Evolutionary conservation across 2,888 invertebrate species (phyloP), one percentile per base, ranked within the genome.

Genomic region (Stratiomys singularior): DNA sequence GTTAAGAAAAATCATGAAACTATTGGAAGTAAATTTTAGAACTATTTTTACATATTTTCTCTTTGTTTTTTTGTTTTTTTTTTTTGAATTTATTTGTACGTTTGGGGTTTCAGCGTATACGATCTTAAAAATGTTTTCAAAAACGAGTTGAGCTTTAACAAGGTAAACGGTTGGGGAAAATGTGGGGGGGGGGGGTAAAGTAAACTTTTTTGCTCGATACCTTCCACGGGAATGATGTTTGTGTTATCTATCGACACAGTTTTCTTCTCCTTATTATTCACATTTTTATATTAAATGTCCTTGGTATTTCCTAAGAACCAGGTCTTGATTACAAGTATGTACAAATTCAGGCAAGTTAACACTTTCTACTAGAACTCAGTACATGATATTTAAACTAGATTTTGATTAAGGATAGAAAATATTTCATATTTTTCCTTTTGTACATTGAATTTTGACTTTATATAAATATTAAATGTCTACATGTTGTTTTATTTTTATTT

Each of bases 101-200:
- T 79, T 78, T 78, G 79, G 79, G 79, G 52, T 76, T 78, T 78
- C 63, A 78, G 76, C 79, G 79, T 79, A 79, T 79, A 79, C 79
- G 60, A 77, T 78, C 21, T 74, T 27, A 21, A 58, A 67, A 37
- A 71, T 9, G 3, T 37, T 37, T 5, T 37, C 9, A 37, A 37
- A 37, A 37, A 67, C n/a, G 37, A 37, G 37, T 37, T 37, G 9
- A 37, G 15, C 18, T 60, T 23, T 21, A 66, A 25, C 23, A 69
- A 44, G 15, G 44, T 46, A 37, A 69, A 46, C 44, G 44, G 13
- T 44, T 13, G 44, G 7, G 44, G n/a, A n/a, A n/a, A n/a, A n/a
- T n/a, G n/a, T n/a, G n/a, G n/a, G n/a, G n/a, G n/a, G n/a, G n/a
- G n/a, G n/a, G n/a, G n/a, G n/a, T n/a, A n/a, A n/a, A n/a, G n/a